These are phyloP conservation scores for Amphimedon queenslandica DNA, from an alignment of 37 sponge, comb jelly and placozoan species.

Conservation along the genomic window DNA sequence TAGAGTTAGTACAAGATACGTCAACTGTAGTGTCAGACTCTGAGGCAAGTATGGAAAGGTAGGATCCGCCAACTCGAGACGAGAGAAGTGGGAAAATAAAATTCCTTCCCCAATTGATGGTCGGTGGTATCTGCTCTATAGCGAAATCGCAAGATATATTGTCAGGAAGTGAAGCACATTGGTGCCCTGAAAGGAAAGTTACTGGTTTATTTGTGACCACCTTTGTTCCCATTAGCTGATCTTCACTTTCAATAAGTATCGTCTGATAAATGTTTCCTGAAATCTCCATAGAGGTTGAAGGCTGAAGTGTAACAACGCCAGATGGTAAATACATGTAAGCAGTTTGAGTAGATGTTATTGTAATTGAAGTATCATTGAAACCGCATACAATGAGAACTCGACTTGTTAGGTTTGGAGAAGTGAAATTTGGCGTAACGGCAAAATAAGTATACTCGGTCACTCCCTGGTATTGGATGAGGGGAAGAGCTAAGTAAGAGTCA, in stretches of 20 bases:
- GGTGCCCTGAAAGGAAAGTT: conserved; percentile 2
- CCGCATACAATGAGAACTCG: neutral
- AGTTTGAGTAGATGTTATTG: neutral
- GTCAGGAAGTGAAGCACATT: conserved; percentile 1
- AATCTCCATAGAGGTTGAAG: neutral
- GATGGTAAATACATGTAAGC: neutral
- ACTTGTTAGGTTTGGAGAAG: neutral
- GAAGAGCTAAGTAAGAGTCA: neutral
- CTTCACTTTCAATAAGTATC: neutral
- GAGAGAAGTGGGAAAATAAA: neutral
- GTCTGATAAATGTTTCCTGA: neutral
- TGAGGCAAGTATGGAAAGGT: neutral
- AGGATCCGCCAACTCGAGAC: neutral
- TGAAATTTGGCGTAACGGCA: neutral
- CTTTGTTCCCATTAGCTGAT: neutral
- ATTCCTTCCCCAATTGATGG: neutral
- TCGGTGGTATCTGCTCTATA: neutral
- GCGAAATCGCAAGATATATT: neutral
- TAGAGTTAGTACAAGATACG: neutral
- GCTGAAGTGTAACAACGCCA: no score
- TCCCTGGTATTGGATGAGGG: neutral
- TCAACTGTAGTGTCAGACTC: neutral
- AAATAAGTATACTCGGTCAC: neutral
- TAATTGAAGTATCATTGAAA: neutral
- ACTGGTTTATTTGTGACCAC: neutral